phyloP scores from a whole-genome alignment of 2,888 invertebrate species.

The Osedax frankpressi region DNA sequence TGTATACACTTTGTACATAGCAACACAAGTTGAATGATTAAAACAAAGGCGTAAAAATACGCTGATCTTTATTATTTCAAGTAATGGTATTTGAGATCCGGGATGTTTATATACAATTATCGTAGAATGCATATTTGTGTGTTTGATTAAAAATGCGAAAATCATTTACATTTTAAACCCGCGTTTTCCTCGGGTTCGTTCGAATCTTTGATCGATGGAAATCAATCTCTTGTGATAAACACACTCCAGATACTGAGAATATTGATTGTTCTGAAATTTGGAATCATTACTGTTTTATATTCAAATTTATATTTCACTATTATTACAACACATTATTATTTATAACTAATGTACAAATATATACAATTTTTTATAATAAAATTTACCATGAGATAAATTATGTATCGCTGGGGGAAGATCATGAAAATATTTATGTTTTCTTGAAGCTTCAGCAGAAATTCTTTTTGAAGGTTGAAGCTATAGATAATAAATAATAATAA shows the following conservation, averaged over 20 bases:
- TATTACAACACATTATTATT: background rate
- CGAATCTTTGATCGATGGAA: slow-evolving; percentile 30
- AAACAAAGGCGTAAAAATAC: too few species aligned
- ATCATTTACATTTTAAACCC: background rate
- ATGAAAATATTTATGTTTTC: slow-evolving; percentile 77
- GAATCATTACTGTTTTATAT: slow-evolving; percentile 13
- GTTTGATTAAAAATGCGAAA: too few species aligned
- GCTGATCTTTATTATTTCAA: too few species aligned
- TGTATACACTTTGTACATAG: background rate
- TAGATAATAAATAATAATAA: slow-evolving; percentile 24
- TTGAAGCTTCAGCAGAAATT: slow-evolving; percentile 72
- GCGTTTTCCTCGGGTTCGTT: slow-evolving; percentile 25
- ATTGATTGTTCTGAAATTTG: slow-evolving; percentile 75
- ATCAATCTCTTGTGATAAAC: slow-evolving; percentile 61
- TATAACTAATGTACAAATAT: background rate
- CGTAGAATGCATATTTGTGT: too few species aligned
- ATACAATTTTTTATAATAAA: background rate
- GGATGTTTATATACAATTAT: too few species aligned
- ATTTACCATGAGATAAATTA: slow-evolving; percentile 74
- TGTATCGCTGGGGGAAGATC: slow-evolving; percentile 75
- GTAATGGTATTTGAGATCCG: too few species aligned
- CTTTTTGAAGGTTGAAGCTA: slow-evolving; percentile 64
- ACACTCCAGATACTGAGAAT: slow-evolving; percentile 83
- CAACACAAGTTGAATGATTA: background rate
- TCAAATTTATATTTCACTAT: too few species aligned